These are phyloP conservation scores for Pollenia amentaria DNA, from an alignment of 2,888 invertebrate genomes.

Conservation along the genomic window DNA sequence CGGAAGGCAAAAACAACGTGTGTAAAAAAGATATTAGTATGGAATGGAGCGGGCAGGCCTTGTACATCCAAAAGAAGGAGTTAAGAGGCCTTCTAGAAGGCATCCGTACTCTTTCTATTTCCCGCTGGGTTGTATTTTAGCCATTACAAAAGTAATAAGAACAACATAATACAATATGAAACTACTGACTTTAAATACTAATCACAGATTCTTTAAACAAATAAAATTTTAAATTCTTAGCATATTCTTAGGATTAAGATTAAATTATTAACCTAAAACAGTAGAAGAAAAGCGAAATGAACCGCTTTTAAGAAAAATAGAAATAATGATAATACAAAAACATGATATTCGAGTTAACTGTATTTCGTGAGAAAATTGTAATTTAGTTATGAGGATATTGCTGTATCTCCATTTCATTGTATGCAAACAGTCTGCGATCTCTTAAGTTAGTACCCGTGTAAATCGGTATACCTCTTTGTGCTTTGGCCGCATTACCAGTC, in stretches of 20 bases:
- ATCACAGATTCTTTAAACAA: background rate
- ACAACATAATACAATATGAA: too few species aligned
- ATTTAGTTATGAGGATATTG: slow-evolving; percentile 74
- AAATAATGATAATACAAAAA: background rate
- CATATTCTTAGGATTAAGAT: slow-evolving; percentile 42
- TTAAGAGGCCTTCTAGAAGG: too few species aligned
- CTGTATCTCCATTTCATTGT: slow-evolving; percentile 69
- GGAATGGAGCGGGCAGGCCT: too few species aligned
- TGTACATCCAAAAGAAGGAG: too few species aligned
- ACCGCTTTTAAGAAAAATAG: background rate
- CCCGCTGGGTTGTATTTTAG: too few species aligned
- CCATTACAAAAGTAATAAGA: too few species aligned
- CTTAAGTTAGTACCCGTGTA: background rate
- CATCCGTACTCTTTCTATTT: too few species aligned
- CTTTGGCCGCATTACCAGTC: slow-evolving; percentile 38
- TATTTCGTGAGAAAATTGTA: background rate
- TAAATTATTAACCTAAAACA: slow-evolving; percentile 14
- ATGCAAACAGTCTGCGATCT: slow-evolving; percentile 73
- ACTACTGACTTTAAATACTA: background rate
- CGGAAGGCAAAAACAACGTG: too few species aligned
- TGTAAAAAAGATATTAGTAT: too few species aligned
- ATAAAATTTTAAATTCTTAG: slow-evolving; percentile 9
- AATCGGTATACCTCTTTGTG: background rate
- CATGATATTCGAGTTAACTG: background rate
- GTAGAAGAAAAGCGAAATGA: background rate